phyloP scores from a whole-genome alignment of 2,888 invertebrate genomes.

The Luperina testacea region DNA sequence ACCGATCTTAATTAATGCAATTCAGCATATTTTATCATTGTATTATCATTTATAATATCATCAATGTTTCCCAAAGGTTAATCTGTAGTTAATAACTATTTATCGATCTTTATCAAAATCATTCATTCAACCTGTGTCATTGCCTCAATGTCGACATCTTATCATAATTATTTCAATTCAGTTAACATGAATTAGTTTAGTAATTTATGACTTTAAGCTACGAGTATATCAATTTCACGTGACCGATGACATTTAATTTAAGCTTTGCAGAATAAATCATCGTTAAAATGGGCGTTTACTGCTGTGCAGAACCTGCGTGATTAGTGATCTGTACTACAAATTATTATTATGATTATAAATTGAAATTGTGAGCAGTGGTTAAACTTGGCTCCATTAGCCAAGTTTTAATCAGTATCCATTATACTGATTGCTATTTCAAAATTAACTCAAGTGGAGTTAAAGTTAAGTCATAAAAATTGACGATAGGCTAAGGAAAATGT shows the following conservation, averaged over 20 bases:
- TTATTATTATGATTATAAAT: constrained; percentile 36
- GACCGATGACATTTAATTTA: constrained; percentile 14
- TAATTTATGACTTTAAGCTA: not conserved
- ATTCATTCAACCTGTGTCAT: not conserved
- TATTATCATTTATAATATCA: not conserved
- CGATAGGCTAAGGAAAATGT: not conserved
- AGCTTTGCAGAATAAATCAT: constrained; percentile 34
- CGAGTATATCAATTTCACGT: constrained; percentile 11
- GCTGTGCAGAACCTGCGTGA: constrained; percentile 22
- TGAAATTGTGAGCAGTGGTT: constrained; percentile 12
- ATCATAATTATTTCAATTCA: constrained; percentile 23
- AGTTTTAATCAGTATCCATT: too few species aligned
- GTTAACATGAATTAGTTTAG: constrained; percentile 9
- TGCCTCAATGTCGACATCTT: constrained; percentile 12
- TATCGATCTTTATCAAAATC: constrained; percentile 20
- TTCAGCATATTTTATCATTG: not conserved
- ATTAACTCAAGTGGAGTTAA: not conserved
- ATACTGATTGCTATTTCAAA: not conserved
- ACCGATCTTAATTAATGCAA: not conserved
- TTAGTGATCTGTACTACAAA: constrained; percentile 25
- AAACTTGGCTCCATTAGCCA: not conserved
- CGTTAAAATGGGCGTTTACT: constrained; percentile 20
- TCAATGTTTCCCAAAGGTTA: not conserved
- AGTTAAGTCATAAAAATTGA: not conserved
- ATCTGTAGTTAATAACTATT: constrained; percentile 8